Evolutionary conservation across 2,888 invertebrate species (phyloP).

Genomic region (Aphidius colemani): DNA sequence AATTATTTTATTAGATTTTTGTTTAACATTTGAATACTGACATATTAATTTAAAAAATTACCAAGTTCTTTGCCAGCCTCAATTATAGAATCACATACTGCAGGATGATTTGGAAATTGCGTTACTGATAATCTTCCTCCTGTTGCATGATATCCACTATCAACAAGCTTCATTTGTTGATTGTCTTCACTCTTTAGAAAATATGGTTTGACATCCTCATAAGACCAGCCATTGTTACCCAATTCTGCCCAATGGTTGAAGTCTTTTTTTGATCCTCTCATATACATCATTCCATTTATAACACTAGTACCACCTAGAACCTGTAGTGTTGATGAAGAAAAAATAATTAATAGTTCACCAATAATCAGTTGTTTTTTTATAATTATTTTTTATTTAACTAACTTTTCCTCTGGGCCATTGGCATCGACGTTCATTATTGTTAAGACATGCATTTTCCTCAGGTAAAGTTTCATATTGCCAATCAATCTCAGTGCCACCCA

Average conservation of each 20-base stretch:
- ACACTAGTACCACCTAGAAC: conserved; percentile 67
- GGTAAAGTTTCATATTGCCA: conserved; percentile 75
- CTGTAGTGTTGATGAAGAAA: conserved; percentile 30
- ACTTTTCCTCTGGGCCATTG: conserved; percentile 71
- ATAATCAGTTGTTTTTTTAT: background rate
- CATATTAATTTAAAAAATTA: too few relatives aligned
- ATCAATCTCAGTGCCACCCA: conserved; percentile 63
- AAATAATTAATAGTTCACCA: background rate
- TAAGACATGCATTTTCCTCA: conserved; percentile 66
- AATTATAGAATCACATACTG: too few relatives aligned
- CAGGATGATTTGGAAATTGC: too few relatives aligned
- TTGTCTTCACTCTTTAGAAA: conserved; percentile 64
- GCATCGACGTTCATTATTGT: conserved; percentile 65
- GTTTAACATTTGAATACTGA: too few relatives aligned
- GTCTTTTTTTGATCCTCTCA: conserved; percentile 64
- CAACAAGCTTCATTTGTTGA: background rate
- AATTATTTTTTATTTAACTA: conserved; percentile 2
- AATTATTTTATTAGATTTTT: too few relatives aligned
- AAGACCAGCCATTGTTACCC: conserved; percentile 66
- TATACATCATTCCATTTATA: conserved; percentile 68
- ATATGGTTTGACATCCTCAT: conserved; percentile 61
- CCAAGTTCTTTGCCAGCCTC: too few relatives aligned
- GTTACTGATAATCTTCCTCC: too few relatives aligned
- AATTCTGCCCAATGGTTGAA: conserved; percentile 64
- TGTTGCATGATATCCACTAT: too few relatives aligned